Evolutionary conservation across 2,797 vertebrate species (phyloP), one percentile per base, ranked within the genome.

Genomic region (Setipinna tenuifilis): DNA sequence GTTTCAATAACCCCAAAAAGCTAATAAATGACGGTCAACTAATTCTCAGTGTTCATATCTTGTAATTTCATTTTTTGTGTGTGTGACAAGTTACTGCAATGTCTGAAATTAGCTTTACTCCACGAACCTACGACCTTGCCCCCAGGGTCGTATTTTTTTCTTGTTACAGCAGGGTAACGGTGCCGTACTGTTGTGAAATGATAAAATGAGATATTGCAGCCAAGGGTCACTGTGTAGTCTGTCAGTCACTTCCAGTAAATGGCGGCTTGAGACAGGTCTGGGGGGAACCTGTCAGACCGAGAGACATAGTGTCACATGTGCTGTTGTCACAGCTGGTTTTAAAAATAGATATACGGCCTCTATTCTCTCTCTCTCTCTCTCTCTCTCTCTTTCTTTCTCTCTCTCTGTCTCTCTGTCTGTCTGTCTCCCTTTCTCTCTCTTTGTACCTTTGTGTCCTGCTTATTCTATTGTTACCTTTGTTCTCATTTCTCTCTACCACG

Each of bases 111-210:
- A 41, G 46, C 83, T 25, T 28, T 44, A 19, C 61, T 88, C 90
- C 87, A 75, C 89, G 88, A 89, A 92, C 90, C 93, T 86, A 85
- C 61, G 14, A 19, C 83, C 44, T 10, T 71, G 48, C 65, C 68
- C 83, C 9, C 41, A 17, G 68, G 68, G 68, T 75, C 68, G 7
- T 54, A 17, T 78, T 21, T 78, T 78, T 44, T 78, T 17, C 35
- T 78, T 78, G 71, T n/a, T 35, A 44, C 71, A 78, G 31, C 35
- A 19, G 71, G 71, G 71, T 44, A 78, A 17, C 35, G 35, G 35
- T 78, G 35, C 31, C 31, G 9, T 54, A 41, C 31, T 44, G 35
- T 41, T 78, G 41, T 78, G 19, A 35, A n/a, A 57, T 54, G 17
- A 59, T 82, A 68, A 71, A 54, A 65, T 78, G 85, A 82, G 86